A percentile compares a stretch with the other conserved stretches of the same genome.
Evolutionary conservation across 2,797 vertebrate genomes (phyloP).

Genomic region (Spinus pinus): DNA sequence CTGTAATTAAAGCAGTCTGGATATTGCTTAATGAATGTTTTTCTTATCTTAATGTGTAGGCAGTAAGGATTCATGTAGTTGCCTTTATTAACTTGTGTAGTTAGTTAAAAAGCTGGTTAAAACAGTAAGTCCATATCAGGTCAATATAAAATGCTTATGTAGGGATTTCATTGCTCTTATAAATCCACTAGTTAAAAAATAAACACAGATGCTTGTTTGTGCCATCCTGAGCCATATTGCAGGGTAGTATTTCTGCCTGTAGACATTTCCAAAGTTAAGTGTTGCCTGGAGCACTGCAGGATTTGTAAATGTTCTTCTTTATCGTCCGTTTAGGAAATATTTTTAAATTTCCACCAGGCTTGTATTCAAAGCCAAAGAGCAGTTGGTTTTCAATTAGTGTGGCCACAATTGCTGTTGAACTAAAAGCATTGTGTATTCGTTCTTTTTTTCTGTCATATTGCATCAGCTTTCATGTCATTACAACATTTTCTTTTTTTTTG

Average conservation of each 20-base stretch:
- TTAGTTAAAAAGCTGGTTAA: slow-evolving; percentile 70
- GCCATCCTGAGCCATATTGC: slow-evolving; percentile 32
- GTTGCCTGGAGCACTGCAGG: background rate
- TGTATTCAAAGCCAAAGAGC: background rate
- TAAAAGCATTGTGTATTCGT: background rate
- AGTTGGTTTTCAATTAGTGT: background rate
- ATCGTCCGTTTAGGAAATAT: background rate
- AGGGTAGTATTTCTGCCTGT: slow-evolving; percentile 33
- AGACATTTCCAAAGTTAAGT: slow-evolving; percentile 9
- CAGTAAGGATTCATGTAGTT: slow-evolving; percentile 67
- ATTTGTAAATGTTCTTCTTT: background rate
- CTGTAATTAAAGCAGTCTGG: slow-evolving; percentile 75
- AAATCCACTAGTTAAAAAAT: slow-evolving; percentile 64
- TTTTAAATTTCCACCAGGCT: slow-evolving; percentile 19
- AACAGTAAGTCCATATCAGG: slow-evolving; percentile 64
- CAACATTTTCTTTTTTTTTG: background rate
- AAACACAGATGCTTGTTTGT: slow-evolving; percentile 65
- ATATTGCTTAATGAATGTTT: slow-evolving; percentile 74
- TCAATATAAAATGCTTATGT: slow-evolving; percentile 67
- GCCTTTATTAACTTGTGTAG: slow-evolving; percentile 69
- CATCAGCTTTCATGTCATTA: slow-evolving; percentile 19
- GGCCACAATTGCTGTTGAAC: background rate
- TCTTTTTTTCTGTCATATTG: slow-evolving; percentile 13
- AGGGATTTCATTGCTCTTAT: slow-evolving; percentile 60
- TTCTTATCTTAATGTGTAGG: slow-evolving; percentile 66